A percentile compares a stretch with the other conserved stretches of the same genome.
These are phyloP conservation scores for Ephestia elutella DNA, from an alignment of 1,140 invertebrate genomes.

Conservation along the genomic window DNA sequence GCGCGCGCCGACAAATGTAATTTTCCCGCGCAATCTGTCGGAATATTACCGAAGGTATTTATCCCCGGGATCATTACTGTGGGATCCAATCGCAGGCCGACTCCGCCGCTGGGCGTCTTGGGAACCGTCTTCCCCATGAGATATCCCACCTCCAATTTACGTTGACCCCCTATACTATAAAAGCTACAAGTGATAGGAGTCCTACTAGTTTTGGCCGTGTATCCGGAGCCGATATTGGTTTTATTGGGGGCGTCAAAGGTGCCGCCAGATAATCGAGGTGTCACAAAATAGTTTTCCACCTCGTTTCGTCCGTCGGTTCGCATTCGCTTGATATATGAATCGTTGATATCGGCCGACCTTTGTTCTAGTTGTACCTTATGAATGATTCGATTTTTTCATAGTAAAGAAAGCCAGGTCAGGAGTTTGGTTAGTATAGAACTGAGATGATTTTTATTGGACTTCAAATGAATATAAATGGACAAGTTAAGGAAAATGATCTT, in stretches of 20 bases:
- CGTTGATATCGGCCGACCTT: neutral
- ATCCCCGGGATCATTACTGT: constrained; percentile 47
- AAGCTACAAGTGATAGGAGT: neutral
- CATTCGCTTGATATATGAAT: constrained; percentile 13
- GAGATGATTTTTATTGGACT: no score
- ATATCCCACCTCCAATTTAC: constrained; percentile 5
- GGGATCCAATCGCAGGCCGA: constrained; percentile 40
- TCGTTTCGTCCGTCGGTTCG: constrained; percentile 22
- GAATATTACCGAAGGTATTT: constrained; percentile 39
- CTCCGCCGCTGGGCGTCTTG: constrained; percentile 11
- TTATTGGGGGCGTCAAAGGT: constrained; percentile 35
- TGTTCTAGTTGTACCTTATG: neutral
- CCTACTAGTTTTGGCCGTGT: neutral
- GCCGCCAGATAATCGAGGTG: constrained; percentile 35
- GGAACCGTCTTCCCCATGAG: neutral
- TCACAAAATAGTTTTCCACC: constrained; percentile 41
- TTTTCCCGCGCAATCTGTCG: constrained; percentile 31
- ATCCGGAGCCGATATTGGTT: constrained; percentile 27
- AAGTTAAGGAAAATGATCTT: no score
- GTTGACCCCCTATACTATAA: neutral
- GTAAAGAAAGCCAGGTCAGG: no score
- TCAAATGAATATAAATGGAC: no score
- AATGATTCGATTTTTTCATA: no score
- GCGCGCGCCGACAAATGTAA: constrained; percentile 28
- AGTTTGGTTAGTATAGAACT: no score